A percentile compares a stretch with the other conserved stretches of the same genome.
phyloP scores from a whole-genome alignment of 1,140 invertebrate species.

The Danaus melanippus region DNA sequence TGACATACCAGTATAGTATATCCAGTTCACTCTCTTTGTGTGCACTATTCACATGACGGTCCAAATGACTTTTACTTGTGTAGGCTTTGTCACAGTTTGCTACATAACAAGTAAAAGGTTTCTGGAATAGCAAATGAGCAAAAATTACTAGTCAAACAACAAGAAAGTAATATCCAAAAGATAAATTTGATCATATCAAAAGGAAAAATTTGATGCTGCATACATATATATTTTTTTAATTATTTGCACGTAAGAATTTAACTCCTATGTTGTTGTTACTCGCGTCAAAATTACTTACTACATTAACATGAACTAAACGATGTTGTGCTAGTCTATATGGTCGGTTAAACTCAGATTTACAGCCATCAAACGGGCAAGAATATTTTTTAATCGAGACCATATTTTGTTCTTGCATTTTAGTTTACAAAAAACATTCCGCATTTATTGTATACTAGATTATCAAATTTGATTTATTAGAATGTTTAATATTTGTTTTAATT shows the following conservation, averaged over 20 bases:
- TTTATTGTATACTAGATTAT: too few relatives aligned
- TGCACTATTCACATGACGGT: constrained; percentile 55
- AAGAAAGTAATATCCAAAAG: too few relatives aligned
- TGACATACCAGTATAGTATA: constrained; percentile 42
- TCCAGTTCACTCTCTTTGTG: constrained; percentile 32
- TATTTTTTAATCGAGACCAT: constrained; percentile 29
- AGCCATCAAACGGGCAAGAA: constrained; percentile 48
- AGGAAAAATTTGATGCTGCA: too few relatives aligned
- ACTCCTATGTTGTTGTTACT: too few relatives aligned
- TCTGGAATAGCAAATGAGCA: constrained; percentile 27
- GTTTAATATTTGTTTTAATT: too few relatives aligned
- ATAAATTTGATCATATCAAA: too few relatives aligned
- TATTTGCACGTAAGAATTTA: too few relatives aligned
- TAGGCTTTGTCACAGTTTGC: constrained; percentile 64
- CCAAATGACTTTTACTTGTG: constrained; percentile 66
- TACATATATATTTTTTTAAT: too few relatives aligned
- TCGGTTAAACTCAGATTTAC: constrained; percentile 57
- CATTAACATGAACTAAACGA: constrained; percentile 54
- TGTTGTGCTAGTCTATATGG: constrained; percentile 63
- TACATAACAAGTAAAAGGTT: constrained; percentile 54
- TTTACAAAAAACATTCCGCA: not conserved
- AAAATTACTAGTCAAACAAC: too few relatives aligned
- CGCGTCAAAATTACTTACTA: constrained; percentile 40
- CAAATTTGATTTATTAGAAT: too few relatives aligned
- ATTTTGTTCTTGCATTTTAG: constrained; percentile 18